Evolutionary conservation across 2,797 vertebrate species (phyloP).

Genomic region (Ibycter americanus): DNA sequence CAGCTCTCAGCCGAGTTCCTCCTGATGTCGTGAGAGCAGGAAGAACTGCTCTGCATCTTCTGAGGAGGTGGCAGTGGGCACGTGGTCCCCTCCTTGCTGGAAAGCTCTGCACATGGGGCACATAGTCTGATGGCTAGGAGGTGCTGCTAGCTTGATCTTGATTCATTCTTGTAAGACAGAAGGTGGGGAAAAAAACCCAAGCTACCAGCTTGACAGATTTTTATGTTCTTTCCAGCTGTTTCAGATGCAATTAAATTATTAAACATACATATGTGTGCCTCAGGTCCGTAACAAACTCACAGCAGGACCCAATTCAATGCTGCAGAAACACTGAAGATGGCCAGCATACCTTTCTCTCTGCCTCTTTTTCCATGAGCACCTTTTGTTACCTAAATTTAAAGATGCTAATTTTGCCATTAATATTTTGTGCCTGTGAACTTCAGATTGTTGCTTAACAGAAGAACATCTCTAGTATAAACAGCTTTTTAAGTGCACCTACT

Average conservation of each 20-base stretch:
- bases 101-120: neutral
- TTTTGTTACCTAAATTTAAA: neutral
- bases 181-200: neutral
- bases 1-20: neutral
- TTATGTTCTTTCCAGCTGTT: neutral
- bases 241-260: neutral
- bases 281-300: neutral
- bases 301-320: neutral
- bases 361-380: neutral
- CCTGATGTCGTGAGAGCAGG: neutral
- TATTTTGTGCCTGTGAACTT: neutral
- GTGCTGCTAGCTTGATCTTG: neutral
- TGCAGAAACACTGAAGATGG: neutral
- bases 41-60: neutral
- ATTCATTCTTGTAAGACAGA: neutral
- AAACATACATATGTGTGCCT: neutral
- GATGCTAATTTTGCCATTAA: neutral
- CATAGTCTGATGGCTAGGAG: neutral
- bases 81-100: neutral
- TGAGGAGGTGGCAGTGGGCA: neutral
- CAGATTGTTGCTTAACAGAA: neutral
- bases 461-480: neutral
- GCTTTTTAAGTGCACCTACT: neutral
- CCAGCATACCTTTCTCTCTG: neutral
- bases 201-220: neutral